These are phyloP conservation scores for Tetragnatha versicolor DNA, from an alignment of 1,140 invertebrate genomes.

Conservation along the genomic window DNA sequence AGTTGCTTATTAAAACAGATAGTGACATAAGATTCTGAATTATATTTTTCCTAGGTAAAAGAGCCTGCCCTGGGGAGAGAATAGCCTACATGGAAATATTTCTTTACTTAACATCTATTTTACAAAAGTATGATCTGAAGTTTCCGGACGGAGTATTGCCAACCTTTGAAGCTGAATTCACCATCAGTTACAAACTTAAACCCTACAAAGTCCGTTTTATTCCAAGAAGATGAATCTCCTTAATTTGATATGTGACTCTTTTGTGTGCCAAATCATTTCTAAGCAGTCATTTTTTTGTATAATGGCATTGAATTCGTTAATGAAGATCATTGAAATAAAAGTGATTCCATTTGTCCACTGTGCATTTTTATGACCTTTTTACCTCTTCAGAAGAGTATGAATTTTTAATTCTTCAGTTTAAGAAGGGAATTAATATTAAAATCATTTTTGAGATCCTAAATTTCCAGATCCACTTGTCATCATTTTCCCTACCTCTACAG, in stretches of 20 bases:
- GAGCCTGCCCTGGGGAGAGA: constrained; percentile 84
- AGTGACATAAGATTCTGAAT: too few species aligned
- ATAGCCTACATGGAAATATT: constrained; percentile 86
- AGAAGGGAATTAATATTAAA: too few species aligned
- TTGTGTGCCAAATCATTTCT: not conserved
- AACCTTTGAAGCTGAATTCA: not conserved
- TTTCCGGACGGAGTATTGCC: not conserved
- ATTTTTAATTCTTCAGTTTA: too few species aligned
- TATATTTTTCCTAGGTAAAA: constrained; percentile 72
- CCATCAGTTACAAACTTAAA: constrained; percentile 47
- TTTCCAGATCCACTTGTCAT: too few species aligned
- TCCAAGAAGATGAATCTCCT: constrained; percentile 55
- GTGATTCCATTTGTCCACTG: constrained; percentile 61
- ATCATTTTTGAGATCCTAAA: too few species aligned
- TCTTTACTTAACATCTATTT: constrained; percentile 70
- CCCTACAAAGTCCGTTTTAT: constrained; percentile 57
- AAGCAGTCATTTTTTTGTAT: not conserved
- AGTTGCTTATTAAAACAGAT: too few species aligned
- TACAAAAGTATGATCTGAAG: not conserved
- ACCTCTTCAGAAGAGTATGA: too few species aligned
- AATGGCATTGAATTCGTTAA: not conserved
- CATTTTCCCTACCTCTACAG: too few species aligned
- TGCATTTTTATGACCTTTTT: constrained; percentile 35
- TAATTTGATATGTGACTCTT: not conserved
- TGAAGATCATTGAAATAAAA: constrained; percentile 52